These are phyloP conservation scores for Deilephila porcellus DNA, from an alignment of 2,888 invertebrate species.

Conservation along the genomic window DNA sequence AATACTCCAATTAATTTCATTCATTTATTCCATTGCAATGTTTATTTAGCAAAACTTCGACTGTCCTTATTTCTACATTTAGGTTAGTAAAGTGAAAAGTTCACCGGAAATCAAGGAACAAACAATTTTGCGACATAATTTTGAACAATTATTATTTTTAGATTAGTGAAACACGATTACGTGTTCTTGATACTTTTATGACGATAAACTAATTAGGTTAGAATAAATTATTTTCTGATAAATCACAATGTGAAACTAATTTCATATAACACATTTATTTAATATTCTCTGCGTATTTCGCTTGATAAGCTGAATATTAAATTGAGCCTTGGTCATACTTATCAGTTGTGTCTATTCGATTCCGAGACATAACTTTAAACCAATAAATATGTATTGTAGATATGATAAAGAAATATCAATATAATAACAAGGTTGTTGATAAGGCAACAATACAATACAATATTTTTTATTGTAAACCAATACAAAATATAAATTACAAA, in stretches of 20 bases:
- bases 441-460: not conserved
- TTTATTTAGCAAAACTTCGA: not conserved
- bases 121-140: too few species aligned
- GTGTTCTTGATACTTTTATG: too few species aligned
- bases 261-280: not conserved
- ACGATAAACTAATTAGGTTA: too few species aligned
- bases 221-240: too few species aligned
- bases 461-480: too few species aligned
- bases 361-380: not conserved
- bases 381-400: not conserved
- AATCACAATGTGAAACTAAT: too few species aligned
- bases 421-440: not conserved
- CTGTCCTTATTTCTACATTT: too few species aligned
- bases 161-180: too few species aligned
- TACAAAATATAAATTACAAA: too few species aligned
- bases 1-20: not conserved
- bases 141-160: too few species aligned
- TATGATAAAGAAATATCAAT: not conserved
- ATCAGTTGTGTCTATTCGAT: not conserved
- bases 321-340: not conserved
- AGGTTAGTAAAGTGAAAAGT: too few species aligned
- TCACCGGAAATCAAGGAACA: too few species aligned
- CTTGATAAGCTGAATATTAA: not conserved
- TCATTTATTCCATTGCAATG: not conserved
- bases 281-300: not conserved